These are phyloP conservation scores for Pavo muticus DNA, from an alignment of 2,113 vertebrate species.

Conservation along the genomic window DNA sequence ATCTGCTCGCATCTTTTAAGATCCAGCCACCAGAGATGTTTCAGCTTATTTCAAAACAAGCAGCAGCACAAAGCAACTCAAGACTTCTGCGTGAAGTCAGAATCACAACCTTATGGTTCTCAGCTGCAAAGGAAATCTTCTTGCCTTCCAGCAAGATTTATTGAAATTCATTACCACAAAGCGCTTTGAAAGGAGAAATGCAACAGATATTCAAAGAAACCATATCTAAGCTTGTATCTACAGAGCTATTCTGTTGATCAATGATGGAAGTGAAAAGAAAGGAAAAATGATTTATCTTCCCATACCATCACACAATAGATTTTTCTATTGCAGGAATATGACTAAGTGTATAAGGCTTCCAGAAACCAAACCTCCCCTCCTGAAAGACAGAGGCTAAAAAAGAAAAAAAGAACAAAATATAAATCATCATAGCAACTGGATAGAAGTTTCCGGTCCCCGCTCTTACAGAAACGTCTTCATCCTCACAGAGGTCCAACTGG, in stretches of 20 bases:
- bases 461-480: conserved; percentile 98
- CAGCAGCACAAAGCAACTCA: background rate
- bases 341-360: background rate
- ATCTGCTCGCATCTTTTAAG: background rate
- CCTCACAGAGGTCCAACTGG: conserved; percentile 97
- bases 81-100: background rate
- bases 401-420: background rate
- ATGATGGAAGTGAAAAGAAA: background rate
- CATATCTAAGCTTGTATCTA: background rate
- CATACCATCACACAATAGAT: background rate
- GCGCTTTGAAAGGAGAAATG: background rate
- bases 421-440: background rate
- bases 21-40: background rate
- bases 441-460: background rate
- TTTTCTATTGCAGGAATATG: background rate
- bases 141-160: background rate
- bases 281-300: background rate
- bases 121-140: background rate
- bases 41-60: background rate
- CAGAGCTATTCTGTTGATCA: background rate
- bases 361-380: background rate
- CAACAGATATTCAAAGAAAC: background rate
- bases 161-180: background rate
- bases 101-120: background rate
- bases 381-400: background rate